Evolutionary conservation across 1,140 invertebrate species (phyloP), one percentile per base, ranked within the genome.

Genomic region (Bicyclus anynana): DNA sequence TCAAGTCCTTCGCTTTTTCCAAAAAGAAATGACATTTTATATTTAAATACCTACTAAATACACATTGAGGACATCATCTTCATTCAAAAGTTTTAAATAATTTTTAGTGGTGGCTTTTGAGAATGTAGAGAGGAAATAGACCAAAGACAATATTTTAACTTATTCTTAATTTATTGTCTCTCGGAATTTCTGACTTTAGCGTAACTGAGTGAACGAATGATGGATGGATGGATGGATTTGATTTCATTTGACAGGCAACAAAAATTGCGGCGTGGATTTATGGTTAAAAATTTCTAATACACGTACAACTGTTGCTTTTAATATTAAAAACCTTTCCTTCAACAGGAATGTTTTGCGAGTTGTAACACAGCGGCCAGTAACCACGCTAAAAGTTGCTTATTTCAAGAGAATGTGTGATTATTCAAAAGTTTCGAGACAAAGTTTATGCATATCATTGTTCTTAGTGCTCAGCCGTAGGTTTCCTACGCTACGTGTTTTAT

Each of bases 361-460:
- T 29, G 21, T 54, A 27, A 35, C n/a, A 49, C 33, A 29, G 23
- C 12, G 47, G 51, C 48, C 40, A 20, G 23, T 44, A 33, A 42
- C 55, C 14, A 29, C 27, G 46, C 48, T 54, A 35, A 54, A 54
- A 60, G 62, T 77, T 73, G 58, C 70, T 60, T 62, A 74, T 81
- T 70, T 74, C 57, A 71, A 65, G 69, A 84, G 78, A 80, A 87
- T 87, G 82, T 79, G 72, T 74, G 72, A 79, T 77, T 76, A 73
- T 86, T 81, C 62, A 69, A 84, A 87, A 84, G 80, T 83, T 83
- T 80, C 62, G 33, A 73, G 65, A 70, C 77, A 80, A 86, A 85
- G 80, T 88, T 88, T 84, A 73, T 85, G 83, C 83, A 77, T 84
- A 88, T 88, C 84, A 87, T 87, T 84, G 74, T 82, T 68, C 63